Evolutionary conservation across 2,797 vertebrate species (phyloP), one percentile per base, ranked within the genome.

Genomic region (Percopsis omiscomaycus): DNA sequence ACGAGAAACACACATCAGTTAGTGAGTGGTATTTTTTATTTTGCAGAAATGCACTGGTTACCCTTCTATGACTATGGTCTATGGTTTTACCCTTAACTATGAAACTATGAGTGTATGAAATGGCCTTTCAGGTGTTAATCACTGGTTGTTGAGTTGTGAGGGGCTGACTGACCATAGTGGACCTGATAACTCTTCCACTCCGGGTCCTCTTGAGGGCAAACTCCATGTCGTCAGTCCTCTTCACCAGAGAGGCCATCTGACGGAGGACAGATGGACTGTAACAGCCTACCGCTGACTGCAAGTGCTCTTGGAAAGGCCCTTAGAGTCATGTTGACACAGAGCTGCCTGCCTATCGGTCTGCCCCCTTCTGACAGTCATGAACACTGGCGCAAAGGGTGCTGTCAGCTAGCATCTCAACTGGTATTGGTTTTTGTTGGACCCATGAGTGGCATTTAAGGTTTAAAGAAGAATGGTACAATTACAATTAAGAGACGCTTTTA

Each of bases 121-220:
- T 37, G 5, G 9, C 37, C 9, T 9, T 42, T 42, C 37, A 8
- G 6, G 16, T 22, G 2, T 59, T 3, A 2, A 15, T 1, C 1
- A 48, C 5, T 3, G 9, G 52, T 47, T 60, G 13, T 49, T 60
- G 49, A 27, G 15, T 15, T 58, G 46, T 54, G 55, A 71, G 47
- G 2, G 44, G 22, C 10, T 37, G n/a, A 85, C 87, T 69, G 59
- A 92, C 92, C 81, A 64, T 55, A 5, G 68, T 54, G 27, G 82
- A 71, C 29, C 30, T 73, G 58, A 86, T 91, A 59, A 92, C 72
- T 65, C 87, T 92, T 37, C 95, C 94, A 67, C 95, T 96, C 75
- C 95, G 92, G 68, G 94, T 95, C 88, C 89, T 96, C 84, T 90
- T 92, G 77, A 87, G 74, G 5, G 84, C 78, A 67, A 93, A 22